Base-by-base conservation (phyloP, 2,888 invertebrate species). In the Mamestra brassicae region DNA sequence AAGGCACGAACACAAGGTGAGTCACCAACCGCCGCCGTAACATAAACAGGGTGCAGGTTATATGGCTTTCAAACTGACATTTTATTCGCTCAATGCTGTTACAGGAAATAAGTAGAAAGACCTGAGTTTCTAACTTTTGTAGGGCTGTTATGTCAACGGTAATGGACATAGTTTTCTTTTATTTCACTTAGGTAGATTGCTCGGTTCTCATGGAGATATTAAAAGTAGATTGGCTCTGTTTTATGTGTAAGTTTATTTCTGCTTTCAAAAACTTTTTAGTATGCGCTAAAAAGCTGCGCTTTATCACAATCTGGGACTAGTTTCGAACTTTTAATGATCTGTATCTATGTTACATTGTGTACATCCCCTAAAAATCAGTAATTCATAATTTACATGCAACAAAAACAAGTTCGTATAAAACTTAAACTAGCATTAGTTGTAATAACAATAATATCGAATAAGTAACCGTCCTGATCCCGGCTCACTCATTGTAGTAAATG, bases 41-140 rank as follows among this genome's bases (percentile, higher is more conserved):
- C 88, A 87, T 84, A 89, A 89, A 89, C 88, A 89, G 87, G 84
- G 85, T 74, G 86, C 80, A 88, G 85, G 81, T 83, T 85, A 85
- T 86, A 76, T 71, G 77, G 73, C 85, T 89, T 89, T 88, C 76
- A 81, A 83, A 83, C 67, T 80, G 74, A 84, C 88, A 85, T 87
- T 88, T 85, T 87, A 76, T 83, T 85, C 74, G 60, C 66, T 36
- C 52, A 82, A 76, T 76, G 80, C 79, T 85, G 81, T 85, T 81
- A 85, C 83, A 85, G 86, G 82, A 85, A 88, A 85, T 84, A 80
- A 79, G 69, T 70, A 73, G 71, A 74, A 80, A 75, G 64, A 74
- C 65, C 68, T 74, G 74, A 68, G 61, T 74, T 74, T 71, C 75
- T 62, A 65, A 60, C 76, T 66, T 71, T 71, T 69, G 70, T 71